These are phyloP conservation scores for Fregetta grallaria DNA, from an alignment of 2,113 vertebrate genomes.

Conservation along the genomic window DNA sequence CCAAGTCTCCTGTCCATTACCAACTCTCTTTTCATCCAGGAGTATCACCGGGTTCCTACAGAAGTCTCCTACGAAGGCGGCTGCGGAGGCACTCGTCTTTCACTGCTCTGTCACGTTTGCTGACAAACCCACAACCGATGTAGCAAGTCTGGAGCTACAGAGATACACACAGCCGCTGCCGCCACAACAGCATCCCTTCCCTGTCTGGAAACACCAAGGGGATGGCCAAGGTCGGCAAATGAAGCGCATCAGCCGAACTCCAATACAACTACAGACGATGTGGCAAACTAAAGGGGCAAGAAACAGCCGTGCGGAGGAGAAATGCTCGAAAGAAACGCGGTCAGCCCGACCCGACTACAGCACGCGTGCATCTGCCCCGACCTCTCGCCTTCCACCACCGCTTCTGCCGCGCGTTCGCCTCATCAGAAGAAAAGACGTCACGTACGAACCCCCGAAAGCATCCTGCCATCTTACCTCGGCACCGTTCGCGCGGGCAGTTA, in stretches of 20 bases:
- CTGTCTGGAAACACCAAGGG: not conserved
- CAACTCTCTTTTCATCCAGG: not conserved
- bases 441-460: rapidly evolving
- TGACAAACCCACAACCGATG: not conserved
- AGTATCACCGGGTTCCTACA: not conserved
- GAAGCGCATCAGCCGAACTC: not conserved
- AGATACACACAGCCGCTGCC: not conserved
- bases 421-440: not conserved
- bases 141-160: not conserved
- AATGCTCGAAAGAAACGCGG: not conserved
- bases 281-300: not conserved
- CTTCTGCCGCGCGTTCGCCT: not conserved
- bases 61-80: not conserved
- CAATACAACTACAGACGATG: not conserved
- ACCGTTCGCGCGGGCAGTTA: not conserved
- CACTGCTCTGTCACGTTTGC: not conserved
- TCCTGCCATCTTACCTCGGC: constrained; percentile 40
- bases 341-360: not conserved
- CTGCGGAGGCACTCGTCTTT: not conserved
- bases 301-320: not conserved
- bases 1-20: not conserved
- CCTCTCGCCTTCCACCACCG: not conserved
- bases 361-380: not conserved
- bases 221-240: not conserved
- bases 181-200: not conserved